phyloP scores from a whole-genome alignment of 2,888 invertebrate species.

The Drosophila mettleri region DNA sequence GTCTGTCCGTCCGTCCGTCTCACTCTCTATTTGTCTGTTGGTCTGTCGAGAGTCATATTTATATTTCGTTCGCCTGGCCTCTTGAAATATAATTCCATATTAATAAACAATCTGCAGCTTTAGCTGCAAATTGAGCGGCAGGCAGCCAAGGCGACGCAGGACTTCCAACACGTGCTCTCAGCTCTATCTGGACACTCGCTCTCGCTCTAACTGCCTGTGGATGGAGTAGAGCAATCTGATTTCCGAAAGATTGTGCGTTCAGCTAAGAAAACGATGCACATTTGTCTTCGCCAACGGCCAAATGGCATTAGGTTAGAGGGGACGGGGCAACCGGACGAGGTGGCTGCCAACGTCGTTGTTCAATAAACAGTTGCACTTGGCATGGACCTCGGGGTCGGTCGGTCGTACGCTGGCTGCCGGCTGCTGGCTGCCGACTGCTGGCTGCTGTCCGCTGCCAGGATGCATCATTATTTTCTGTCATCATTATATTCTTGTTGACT shows the following conservation, averaged over 20 bases:
- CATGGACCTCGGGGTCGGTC: conserved; percentile 34
- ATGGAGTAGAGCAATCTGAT: conserved; percentile 65
- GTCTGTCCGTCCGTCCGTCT: not conserved
- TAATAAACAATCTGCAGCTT: conserved; percentile 65
- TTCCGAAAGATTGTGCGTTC: conserved; percentile 73
- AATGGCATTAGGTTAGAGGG: conserved; percentile 3
- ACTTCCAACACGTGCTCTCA: conserved; percentile 47
- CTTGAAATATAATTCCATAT: conserved; percentile 65
- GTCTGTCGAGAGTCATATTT: conserved; percentile 34
- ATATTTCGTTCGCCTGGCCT: conserved; percentile 37
- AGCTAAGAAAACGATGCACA: conserved; percentile 79
- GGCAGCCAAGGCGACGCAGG: conserved; percentile 20
- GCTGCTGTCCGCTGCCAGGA: conserved; percentile 60
- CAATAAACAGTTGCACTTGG: conserved; percentile 69
- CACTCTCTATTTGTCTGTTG: not conserved
- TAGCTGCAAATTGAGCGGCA: conserved; percentile 49
- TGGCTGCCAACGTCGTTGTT: conserved; percentile 57
- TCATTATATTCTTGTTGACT: conserved; percentile 78
- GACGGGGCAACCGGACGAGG: conserved; percentile 11
- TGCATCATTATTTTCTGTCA: conserved; percentile 81
- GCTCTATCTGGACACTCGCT: conserved; percentile 15
- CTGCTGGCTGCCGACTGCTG: conserved; percentile 11
- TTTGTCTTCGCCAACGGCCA: conserved; percentile 47
- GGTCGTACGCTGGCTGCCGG: too few relatives aligned
- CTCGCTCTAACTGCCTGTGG: conserved; percentile 9